Percentiles rank a stretch among this genome's conserved stretches.
These are phyloP conservation scores for Rhinolophus ferrumequinum DNA, from an alignment of 2,113 vertebrate species.

Conservation along the genomic window DNA sequence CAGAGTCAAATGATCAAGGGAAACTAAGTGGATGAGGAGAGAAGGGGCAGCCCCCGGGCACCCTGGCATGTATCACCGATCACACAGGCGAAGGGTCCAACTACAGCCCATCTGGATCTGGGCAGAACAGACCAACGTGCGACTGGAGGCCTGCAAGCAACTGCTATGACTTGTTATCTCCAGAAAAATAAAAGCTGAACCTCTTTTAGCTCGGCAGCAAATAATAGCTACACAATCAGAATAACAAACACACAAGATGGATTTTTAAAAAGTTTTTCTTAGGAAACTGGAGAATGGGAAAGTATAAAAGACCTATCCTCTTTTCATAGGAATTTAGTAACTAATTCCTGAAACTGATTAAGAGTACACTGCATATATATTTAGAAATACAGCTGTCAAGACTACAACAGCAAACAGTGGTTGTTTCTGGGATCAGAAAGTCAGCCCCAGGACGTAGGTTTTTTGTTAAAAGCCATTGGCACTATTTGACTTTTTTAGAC, in stretches of 20 bases:
- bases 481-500: background rate
- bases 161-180: background rate
- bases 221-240: background rate
- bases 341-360: background rate
- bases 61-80: rapidly evolving
- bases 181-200: background rate
- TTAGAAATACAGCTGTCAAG: background rate
- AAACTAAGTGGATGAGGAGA: background rate
- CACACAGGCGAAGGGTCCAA: background rate
- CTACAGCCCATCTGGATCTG: background rate
- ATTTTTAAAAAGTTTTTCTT: background rate
- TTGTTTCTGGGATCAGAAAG: background rate
- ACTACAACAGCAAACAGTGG: no score
- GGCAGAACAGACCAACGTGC: background rate
- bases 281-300: background rate
- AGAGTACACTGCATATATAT: background rate
- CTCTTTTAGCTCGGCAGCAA: background rate
- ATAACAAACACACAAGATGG: background rate
- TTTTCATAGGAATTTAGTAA: background rate
- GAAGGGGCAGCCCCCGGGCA: background rate
- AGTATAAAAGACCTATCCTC: background rate
- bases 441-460: background rate
- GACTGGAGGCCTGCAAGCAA: background rate
- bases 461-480: background rate
- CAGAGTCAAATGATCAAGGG: background rate